Evolutionary conservation across 2,797 vertebrate species (phyloP).

Genomic region (Halcyon leucocephala): DNA sequence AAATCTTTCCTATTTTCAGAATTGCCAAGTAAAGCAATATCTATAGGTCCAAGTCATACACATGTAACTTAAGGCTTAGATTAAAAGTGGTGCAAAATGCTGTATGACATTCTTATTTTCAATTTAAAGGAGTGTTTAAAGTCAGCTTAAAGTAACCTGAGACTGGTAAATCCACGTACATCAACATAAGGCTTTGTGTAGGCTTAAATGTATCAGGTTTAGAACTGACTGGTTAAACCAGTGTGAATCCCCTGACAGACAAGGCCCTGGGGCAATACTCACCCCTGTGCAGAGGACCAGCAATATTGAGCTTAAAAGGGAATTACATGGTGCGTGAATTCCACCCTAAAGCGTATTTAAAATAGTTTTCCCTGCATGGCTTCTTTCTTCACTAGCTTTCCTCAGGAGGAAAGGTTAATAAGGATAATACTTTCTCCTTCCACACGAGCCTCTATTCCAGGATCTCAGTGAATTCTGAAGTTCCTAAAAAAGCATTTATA

Average conservation of each 20-base stretch:
- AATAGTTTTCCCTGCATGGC: conserved; percentile 27
- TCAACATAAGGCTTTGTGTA: not conserved
- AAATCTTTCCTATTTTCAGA: conserved; percentile 1
- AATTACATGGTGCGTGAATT: conserved; percentile 32
- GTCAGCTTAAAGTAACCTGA: not conserved
- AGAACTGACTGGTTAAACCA: not conserved
- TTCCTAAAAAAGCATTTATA: not conserved
- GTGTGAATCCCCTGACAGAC: not conserved
- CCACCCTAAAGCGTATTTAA: conserved; percentile 39
- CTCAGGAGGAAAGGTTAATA: conserved; percentile 54
- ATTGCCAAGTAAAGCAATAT: not conserved
- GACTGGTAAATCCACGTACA: not conserved
- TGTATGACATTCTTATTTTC: not conserved
- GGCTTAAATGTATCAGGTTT: not conserved
- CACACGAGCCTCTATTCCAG: not conserved
- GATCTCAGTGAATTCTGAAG: not conserved
- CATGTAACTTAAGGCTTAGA: not conserved
- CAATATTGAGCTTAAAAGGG: not conserved
- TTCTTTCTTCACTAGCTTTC: conserved; percentile 11
- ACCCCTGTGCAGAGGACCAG: not conserved
- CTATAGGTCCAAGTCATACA: not conserved
- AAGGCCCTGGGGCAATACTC: conserved; percentile 1
- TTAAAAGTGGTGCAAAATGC: not conserved
- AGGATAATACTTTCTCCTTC: conserved; percentile 27
- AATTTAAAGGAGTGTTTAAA: not conserved